Evolutionary conservation across 2,113 vertebrate species (phyloP), one percentile per base, ranked within the genome.

Genomic region (Bagarius yarrelli): DNA sequence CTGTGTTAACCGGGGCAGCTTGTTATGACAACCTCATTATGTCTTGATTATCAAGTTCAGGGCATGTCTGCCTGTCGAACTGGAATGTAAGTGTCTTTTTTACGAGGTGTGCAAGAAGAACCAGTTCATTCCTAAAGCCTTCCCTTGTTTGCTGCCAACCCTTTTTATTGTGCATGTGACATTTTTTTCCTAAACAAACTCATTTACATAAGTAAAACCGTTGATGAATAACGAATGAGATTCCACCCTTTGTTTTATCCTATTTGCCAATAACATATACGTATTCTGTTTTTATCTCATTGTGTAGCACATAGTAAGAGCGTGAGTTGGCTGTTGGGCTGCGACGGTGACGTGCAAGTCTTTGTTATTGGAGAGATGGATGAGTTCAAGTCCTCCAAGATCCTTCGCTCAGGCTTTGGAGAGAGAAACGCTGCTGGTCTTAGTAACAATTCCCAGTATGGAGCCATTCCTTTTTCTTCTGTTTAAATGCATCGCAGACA

Each of bases 341-440:
- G 89, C 4, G 93, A 94, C 21, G 93, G 93, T 79, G 93, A 94
- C 12, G 91, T 94, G 52, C 89, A 92, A 1, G 93, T 93, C 74
- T 50, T 88, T 36, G 86, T 92, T 52, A 93, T 94, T 8, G 92
- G 91, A n/a, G 93, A 93, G 81, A 78, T 88, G 87, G 91, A 92
- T 32, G 92, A 92, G 71, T 81, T 92, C 78, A 91, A 87, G 78
- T 56, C 81, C 63, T 90, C 91, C 80, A 92, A 90, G 74, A 88
- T 93, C 81, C 91, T 94, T 87, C 87, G 80, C 83, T 86, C 92
- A 0, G 90, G 90, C 55, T 40, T 88, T 13, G 91, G 78, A 50
- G 90, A 93, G 44, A 93, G 87, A 81, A 92, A 89, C 80, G 8
- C 81, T 0, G 79, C 67, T 9, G 86, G 79, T 73, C 84, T 87